Conservation (phyloP, 2,113 vertebrate genomes). For the Conger conger region DNA sequence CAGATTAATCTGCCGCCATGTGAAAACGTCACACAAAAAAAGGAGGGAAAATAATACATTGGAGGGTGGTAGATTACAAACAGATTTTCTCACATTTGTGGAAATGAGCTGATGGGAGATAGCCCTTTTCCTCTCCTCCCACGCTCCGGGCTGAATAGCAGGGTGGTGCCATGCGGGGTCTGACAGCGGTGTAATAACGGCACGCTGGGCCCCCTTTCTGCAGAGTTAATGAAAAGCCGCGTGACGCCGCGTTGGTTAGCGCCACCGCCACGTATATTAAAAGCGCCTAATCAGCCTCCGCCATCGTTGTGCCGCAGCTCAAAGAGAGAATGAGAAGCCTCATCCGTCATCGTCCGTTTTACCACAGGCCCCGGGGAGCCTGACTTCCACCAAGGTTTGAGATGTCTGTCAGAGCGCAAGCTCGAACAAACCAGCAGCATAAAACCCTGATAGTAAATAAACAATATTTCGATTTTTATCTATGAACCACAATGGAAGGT, state of each 20-base stretch:
- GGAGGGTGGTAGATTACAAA: not conserved
- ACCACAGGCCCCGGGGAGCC: not conserved
- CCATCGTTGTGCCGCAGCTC: slow-evolving; percentile 21
- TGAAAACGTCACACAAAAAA: not conserved
- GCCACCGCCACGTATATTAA: slow-evolving; percentile 68
- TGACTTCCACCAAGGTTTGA: not conserved
- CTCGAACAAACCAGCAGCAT: not conserved
- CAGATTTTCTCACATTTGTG: not conserved
- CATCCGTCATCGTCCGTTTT: slow-evolving; percentile 26
- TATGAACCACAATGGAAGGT: not conserved
- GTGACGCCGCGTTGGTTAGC: slow-evolving; percentile 64
- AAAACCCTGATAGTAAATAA: not conserved
- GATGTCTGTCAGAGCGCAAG: not conserved
- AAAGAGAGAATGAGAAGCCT: slow-evolving; percentile 9
- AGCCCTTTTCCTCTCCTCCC: slow-evolving; percentile 16
- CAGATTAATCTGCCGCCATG: not conserved
- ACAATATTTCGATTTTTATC: not conserved
- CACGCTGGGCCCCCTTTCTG: slow-evolving; percentile 69
- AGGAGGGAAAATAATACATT: not conserved
- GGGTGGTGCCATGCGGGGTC: slow-evolving; percentile 59
- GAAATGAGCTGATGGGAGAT: slow-evolving; percentile 9
- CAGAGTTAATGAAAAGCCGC: slow-evolving; percentile 77
- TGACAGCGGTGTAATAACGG: slow-evolving; percentile 70
- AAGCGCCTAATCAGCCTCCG: slow-evolving; percentile 65
- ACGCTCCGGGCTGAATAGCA: slow-evolving; percentile 63